Base-by-base conservation (phyloP, 1,140 invertebrate species). In the Riptortus pedestris region DNA sequence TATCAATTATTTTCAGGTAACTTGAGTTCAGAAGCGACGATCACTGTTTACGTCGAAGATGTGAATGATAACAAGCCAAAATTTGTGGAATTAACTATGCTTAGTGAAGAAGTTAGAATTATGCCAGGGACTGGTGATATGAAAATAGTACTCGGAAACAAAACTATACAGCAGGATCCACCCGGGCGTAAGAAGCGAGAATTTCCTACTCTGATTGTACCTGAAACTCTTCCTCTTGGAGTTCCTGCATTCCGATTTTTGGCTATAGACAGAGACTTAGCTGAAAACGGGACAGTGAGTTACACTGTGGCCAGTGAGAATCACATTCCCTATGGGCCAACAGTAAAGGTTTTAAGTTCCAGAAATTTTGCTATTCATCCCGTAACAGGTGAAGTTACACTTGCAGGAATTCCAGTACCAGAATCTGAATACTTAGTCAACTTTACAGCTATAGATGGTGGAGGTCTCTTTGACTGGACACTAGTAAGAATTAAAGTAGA, bases 61-160 rank as follows among this genome's bases (percentile, higher is more conserved):
- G 82, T 85, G 65, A 95, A 95, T 71, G 91, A 95, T 73, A 91
- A 93, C 75, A 68, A 79, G 0, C 91, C 91, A 0, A 78, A 79
- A 55, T 85, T 84, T 66, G 79, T 78, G 64, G 81, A 85, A 68
- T 81, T 86, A 70, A 14, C 24, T 27, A 14, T 55, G 14, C 16
- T 55, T 5, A 55, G 51, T 26, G 24, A 26, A 24, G 51, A 55
- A 55, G 51, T 24, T 1, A 55, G 51, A 26, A 24, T 55, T 24
- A 24, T 55, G 1, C 51, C 51, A 3, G 51, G 51, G 4, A 26
- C 51, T 12, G 51, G 51, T 9, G 51, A 57, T 16, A 18, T 69
- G 1, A 62, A 62, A 11, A 16, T 71, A 3, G 45, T 64, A 14
- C 31, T 69, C 12, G 68, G 69, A 11, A 70, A 71, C 5, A 62